A percentile compares a stretch with the other conserved stretches of the same genome.
These are phyloP conservation scores for Nemotelus nigrinus DNA, from an alignment of 2,888 invertebrate genomes.

Conservation along the genomic window DNA sequence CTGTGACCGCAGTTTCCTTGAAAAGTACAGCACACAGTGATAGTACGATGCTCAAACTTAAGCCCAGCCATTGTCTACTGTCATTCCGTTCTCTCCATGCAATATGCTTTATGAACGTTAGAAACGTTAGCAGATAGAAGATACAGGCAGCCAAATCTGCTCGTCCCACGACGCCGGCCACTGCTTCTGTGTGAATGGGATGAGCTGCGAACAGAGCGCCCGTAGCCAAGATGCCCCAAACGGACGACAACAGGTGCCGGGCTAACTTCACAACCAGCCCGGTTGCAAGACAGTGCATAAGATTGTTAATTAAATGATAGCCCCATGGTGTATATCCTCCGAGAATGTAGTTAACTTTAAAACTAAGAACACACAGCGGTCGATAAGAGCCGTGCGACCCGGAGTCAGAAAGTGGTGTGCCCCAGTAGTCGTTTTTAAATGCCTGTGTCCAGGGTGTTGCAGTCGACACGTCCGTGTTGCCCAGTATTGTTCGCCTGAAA, in stretches of 20 bases:
- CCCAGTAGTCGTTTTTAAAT: constrained; percentile 97
- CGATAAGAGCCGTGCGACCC: constrained; percentile 98
- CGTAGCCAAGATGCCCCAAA: constrained; percentile 77
- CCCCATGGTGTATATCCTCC: constrained; percentile 83
- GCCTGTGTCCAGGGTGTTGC: constrained; percentile 84
- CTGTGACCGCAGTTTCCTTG: constrained; percentile 95
- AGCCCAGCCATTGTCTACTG: constrained; percentile 69
- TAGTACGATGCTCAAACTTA: constrained; percentile 71
- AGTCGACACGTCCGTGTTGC: constrained; percentile 91
- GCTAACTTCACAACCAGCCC: constrained; percentile 83
- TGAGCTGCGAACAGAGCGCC: constrained; percentile 93
- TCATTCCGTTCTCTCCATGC: constrained; percentile 69
- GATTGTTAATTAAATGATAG: constrained; percentile 86
- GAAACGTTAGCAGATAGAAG: constrained; percentile 87
- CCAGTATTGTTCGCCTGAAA: constrained; percentile 91
- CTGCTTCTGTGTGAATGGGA: constrained; percentile 96
- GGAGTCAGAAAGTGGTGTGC: constrained; percentile 89
- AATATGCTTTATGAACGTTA: constrained; percentile 85
- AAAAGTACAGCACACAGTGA: constrained; percentile 87
- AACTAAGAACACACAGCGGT: constrained; percentile 89
- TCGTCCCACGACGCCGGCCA: constrained; percentile 93
- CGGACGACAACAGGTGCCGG: constrained; percentile 74
- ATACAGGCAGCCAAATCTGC: constrained; percentile 94
- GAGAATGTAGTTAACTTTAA: constrained; percentile 83
- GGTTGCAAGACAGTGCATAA: constrained; percentile 87